Conservation (phyloP, 2,888 invertebrate species). For the Aleiodes alternator region DNA sequence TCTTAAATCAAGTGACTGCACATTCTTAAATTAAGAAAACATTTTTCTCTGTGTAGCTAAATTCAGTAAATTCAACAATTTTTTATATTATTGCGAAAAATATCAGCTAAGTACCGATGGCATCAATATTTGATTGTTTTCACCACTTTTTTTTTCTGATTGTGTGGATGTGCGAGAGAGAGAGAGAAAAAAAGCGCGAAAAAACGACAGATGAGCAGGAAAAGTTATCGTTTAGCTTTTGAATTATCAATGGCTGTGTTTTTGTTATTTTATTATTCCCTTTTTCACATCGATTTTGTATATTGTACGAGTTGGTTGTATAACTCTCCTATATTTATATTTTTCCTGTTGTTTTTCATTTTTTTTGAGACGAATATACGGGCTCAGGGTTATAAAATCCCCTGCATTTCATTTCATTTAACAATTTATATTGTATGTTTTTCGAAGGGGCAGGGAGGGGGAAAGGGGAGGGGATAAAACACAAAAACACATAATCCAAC, state of each 20-base stretch:
- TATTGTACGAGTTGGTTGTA: slow-evolving; percentile 14
- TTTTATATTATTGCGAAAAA: too few species aligned
- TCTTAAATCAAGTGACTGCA: too few species aligned
- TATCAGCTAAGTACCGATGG: too few species aligned
- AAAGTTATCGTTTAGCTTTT: slow-evolving; percentile 68
- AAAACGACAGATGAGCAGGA: slow-evolving; percentile 64
- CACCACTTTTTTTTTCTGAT: too few species aligned
- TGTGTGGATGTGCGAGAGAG: not conserved
- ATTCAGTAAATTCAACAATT: too few species aligned
- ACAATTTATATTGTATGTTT: slow-evolving; percentile 14
- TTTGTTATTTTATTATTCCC: slow-evolving; percentile 57
- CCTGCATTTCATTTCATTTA: slow-evolving; percentile 41
- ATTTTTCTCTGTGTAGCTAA: too few species aligned
- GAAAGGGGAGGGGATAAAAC: not conserved
- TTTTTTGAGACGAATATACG: slow-evolving; percentile 24
- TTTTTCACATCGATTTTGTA: slow-evolving; percentile 52
- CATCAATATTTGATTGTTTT: too few species aligned
- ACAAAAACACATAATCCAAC: not conserved
- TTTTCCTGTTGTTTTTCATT: not conserved
- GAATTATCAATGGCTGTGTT: slow-evolving; percentile 64
- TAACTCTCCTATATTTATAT: not conserved
- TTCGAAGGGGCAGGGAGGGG: not conserved
- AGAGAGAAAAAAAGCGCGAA: slow-evolving; percentile 38
- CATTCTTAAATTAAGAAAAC: too few species aligned
- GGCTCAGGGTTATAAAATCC: slow-evolving; percentile 15